phyloP scores from a whole-genome alignment of 2,888 invertebrate species.

The Silvanus unidentatus region DNA sequence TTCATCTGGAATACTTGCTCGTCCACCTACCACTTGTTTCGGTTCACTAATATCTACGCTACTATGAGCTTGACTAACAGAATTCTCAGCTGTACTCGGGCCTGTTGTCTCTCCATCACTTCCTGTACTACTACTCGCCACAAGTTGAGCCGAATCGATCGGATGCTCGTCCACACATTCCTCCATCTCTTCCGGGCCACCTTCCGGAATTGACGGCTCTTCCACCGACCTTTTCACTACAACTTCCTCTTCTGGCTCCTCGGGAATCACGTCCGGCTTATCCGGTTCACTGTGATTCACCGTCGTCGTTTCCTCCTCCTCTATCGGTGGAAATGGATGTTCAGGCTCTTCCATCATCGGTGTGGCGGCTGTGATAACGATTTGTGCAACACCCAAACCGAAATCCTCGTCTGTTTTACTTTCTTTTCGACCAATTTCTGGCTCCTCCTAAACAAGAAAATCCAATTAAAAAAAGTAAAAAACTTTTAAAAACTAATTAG shows the following conservation, averaged over 20 bases:
- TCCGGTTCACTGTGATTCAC: slow-evolving; percentile 25
- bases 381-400: slow-evolving; percentile 79
- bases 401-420: slow-evolving; percentile 46
- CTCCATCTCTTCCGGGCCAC: slow-evolving; percentile 20
- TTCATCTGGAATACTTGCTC: slow-evolving; percentile 83
- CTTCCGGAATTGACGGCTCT: slow-evolving; percentile 5
- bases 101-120: slow-evolving; percentile 62
- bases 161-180: slow-evolving; percentile 51
- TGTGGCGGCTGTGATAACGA: slow-evolving; percentile 89
- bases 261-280: slow-evolving; percentile 14
- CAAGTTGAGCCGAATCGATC: slow-evolving; percentile 55
- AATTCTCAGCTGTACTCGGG: slow-evolving; percentile 58
- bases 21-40: slow-evolving; percentile 68
- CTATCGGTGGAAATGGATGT: slow-evolving; percentile 66
- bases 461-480: too few relatives aligned
- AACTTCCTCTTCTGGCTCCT: slow-evolving; percentile 18
- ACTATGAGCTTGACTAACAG: slow-evolving; percentile 50
- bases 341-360: slow-evolving; percentile 86
- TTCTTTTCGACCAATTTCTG: slow-evolving; percentile 2
- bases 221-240: slow-evolving; percentile 1
- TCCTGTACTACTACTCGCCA: slow-evolving; percentile 57
- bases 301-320: slow-evolving; percentile 34
- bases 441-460: too few relatives aligned
- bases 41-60: slow-evolving; percentile 45
- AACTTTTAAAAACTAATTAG: slow-evolving; percentile 11